Conservation (phyloP, 2,888 invertebrate species). For the Nezara viridula region DNA sequence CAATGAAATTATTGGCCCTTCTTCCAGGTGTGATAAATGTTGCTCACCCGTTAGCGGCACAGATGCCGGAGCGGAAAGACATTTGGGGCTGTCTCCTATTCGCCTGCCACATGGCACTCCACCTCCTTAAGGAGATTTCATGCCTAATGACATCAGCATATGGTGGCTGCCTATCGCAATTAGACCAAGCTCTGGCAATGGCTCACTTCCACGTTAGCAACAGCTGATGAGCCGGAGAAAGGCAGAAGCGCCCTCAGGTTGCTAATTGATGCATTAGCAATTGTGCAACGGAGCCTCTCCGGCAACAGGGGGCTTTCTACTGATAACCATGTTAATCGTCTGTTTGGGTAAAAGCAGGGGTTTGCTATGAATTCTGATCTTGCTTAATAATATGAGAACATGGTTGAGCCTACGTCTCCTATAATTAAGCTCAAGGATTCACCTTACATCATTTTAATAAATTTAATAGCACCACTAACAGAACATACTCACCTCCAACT, state of each 20-base stretch:
- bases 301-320: neutral
- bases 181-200: neutral
- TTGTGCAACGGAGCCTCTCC: neutral
- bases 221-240: neutral
- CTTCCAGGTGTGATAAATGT: slow-evolving; percentile 19
- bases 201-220: neutral
- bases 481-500: too few species aligned
- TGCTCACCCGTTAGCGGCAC: neutral
- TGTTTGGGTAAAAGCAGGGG: neutral
- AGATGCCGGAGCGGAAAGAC: slow-evolving; percentile 28
- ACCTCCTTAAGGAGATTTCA: slow-evolving; percentile 24
- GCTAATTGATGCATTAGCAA: neutral
- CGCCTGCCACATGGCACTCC: slow-evolving; percentile 43
- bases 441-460: too few species aligned
- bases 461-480: too few species aligned
- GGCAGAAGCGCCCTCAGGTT: neutral
- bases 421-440: too few species aligned
- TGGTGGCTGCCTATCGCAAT: slow-evolving; percentile 45
- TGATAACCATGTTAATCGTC: neutral
- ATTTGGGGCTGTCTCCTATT: slow-evolving; percentile 23
- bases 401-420: too few species aligned
- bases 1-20: neutral
- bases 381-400: neutral
- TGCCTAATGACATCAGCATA: slow-evolving; percentile 47
- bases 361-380: neutral